phyloP scores from a whole-genome alignment of 2,113 vertebrate species.

The Actenoides hombroni region DNA sequence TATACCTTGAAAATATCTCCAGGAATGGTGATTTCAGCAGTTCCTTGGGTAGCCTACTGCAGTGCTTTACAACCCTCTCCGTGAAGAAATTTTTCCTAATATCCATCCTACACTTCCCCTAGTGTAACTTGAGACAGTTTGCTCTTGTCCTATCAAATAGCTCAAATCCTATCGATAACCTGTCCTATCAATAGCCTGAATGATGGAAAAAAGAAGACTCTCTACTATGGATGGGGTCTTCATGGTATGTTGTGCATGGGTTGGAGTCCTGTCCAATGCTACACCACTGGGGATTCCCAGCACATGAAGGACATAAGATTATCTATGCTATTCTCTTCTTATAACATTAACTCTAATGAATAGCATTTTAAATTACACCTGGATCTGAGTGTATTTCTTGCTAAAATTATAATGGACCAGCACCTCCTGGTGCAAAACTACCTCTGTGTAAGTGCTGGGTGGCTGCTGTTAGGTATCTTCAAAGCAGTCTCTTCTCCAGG shows the following conservation, averaged over 20 bases:
- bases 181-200: neutral
- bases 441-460: neutral
- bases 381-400: neutral
- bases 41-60: too few species aligned
- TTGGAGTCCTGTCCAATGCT: neutral
- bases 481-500: neutral
- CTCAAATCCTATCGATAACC: too few species aligned
- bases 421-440: neutral
- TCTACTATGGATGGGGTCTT: neutral
- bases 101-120: too few species aligned
- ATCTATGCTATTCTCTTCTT: neutral
- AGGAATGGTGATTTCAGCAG: too few species aligned
- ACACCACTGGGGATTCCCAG: neutral
- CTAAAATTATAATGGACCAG: neutral
- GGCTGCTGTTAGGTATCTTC: neutral
- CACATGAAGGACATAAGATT: neutral
- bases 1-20: too few species aligned
- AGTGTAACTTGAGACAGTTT: too few species aligned
- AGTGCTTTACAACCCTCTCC: too few species aligned
- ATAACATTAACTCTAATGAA: neutral
- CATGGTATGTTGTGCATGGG: neutral
- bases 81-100: too few species aligned
- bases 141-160: too few species aligned
- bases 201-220: neutral
- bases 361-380: neutral